A percentile compares a stretch with the other conserved stretches of the same genome.
These are phyloP conservation scores for Heteromurus nitidus DNA, from an alignment of 2,888 invertebrate genomes.

Conservation along the genomic window DNA sequence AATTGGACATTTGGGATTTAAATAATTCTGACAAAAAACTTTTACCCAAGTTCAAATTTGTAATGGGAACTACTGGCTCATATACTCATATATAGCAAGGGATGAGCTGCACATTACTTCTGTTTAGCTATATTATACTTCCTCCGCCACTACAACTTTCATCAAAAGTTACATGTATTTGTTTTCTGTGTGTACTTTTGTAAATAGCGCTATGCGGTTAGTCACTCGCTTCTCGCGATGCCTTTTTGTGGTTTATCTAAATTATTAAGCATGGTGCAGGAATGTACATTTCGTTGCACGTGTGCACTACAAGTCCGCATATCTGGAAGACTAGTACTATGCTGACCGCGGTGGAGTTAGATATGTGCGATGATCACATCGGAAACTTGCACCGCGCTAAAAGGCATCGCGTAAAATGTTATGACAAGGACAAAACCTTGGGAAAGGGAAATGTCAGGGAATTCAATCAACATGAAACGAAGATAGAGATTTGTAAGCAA, in stretches of 20 bases:
- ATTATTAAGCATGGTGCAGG: constrained; percentile 40
- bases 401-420: no score
- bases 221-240: constrained; percentile 7
- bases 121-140: neutral
- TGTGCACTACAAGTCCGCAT: no score
- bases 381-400: no score
- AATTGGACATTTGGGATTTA: constrained; percentile 62
- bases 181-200: constrained; percentile 11
- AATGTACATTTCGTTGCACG: no score
- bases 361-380: no score
- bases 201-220: constrained; percentile 42
- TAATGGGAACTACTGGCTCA: neutral
- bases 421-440: constrained; percentile 40
- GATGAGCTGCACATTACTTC: neutral
- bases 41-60: constrained; percentile 39
- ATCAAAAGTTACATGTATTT: no score
- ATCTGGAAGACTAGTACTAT: no score
- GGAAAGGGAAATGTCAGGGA: constrained; percentile 37
- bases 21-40: constrained; percentile 58
- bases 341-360: no score
- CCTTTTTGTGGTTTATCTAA: constrained; percentile 46
- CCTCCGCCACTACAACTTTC: no score
- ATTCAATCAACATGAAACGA: constrained; percentile 36
- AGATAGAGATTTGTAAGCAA: constrained; percentile 7
- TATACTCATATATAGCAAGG: neutral